Conservation (phyloP, 2,113 vertebrate genomes). For the Scartelaos histophorus region DNA sequence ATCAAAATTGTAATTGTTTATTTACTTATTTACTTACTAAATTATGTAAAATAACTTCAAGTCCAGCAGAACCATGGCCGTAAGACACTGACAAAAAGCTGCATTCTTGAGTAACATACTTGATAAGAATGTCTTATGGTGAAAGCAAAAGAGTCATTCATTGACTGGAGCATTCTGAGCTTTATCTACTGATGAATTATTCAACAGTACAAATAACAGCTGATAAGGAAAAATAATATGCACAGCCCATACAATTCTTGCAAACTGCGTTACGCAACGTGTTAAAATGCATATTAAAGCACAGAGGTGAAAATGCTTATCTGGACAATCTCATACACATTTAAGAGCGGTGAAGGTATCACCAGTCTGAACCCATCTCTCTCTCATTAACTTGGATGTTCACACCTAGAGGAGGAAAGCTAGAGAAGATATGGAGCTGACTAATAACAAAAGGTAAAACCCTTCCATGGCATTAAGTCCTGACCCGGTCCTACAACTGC, state of each 20-base stretch:
- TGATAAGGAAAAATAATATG: constrained; percentile 3
- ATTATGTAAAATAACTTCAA: not conserved
- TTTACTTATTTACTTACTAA: not conserved
- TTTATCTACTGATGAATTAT: constrained; percentile 2
- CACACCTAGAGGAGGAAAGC: not conserved
- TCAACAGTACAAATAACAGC: not conserved
- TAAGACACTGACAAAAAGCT: not conserved
- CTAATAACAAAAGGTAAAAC: constrained; percentile 1
- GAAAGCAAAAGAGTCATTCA: not conserved
- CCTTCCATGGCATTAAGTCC: not conserved
- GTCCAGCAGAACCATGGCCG: not conserved
- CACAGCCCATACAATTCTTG: not conserved
- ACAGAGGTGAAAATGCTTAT: not conserved
- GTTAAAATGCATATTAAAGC: not conserved
- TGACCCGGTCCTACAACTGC: not conserved
- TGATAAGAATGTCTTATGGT: not conserved
- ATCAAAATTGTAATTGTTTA: not conserved
- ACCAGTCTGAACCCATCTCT: not conserved
- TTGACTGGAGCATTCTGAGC: not conserved
- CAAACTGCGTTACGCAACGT: not conserved
- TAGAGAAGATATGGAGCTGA: not conserved
- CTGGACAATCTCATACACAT: not conserved
- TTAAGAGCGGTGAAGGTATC: not conserved
- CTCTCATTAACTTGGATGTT: constrained; percentile 2
- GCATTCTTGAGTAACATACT: not conserved